These are phyloP conservation scores for Andrena marginata DNA, from an alignment of 2,888 invertebrate species.

Conservation along the genomic window DNA sequence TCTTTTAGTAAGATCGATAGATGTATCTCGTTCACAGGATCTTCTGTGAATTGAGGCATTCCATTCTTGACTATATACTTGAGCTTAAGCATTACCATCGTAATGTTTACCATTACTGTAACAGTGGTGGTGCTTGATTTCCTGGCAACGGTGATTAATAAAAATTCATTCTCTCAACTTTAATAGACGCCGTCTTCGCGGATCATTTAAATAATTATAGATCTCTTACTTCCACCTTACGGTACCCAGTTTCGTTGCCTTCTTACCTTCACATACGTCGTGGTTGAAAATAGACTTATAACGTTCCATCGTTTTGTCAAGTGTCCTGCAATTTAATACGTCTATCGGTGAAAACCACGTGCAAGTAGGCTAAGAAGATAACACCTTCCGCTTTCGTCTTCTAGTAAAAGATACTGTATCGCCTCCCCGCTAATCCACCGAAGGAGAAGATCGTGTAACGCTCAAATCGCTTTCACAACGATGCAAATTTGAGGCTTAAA, in stretches of 20 bases:
- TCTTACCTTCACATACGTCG: neutral
- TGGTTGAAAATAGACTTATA: neutral
- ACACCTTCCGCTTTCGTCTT: neutral
- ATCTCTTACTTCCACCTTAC: constrained; percentile 13
- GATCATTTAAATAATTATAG: constrained; percentile 32
- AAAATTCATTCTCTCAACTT: constrained; percentile 2
- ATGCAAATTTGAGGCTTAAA: constrained; percentile 11
- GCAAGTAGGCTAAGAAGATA: neutral
- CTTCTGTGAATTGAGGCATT: too few relatives aligned
- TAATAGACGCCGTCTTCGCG: constrained; percentile 1
- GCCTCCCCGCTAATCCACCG: too few relatives aligned
- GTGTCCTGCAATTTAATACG: neutral
- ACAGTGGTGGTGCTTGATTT: neutral
- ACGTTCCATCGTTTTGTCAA: neutral
- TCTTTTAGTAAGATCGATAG: too few relatives aligned
- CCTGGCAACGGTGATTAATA: neutral
- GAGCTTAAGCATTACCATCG: too few relatives aligned
- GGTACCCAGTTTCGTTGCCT: neutral
- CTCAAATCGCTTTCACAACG: neutral
- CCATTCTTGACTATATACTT: too few relatives aligned
- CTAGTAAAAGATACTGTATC: neutral
- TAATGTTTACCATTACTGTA: neutral
- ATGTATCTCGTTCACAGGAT: too few relatives aligned
- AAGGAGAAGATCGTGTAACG: neutral
- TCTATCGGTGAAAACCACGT: neutral